Evolutionary conservation across 2,797 vertebrate genomes (phyloP).

Genomic region (Sebastes taczanowskii): DNA sequence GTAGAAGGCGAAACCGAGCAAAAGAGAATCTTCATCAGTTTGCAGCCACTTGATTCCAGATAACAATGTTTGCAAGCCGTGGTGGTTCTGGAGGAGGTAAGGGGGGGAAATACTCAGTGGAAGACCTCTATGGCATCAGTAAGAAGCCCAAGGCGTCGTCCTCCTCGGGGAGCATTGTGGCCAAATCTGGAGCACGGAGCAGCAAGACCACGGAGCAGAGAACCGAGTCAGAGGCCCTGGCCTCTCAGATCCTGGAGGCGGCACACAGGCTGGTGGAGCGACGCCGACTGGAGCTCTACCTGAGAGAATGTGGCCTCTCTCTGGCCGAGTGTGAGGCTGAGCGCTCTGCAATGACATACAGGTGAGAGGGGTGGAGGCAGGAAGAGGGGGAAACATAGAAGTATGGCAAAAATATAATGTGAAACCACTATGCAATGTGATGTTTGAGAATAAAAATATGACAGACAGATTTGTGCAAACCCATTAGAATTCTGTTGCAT

Average conservation of each 20-base stretch:
- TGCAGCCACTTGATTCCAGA: conserved; percentile 23
- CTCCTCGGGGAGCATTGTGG: conserved; percentile 59
- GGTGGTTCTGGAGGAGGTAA: conserved; percentile 75
- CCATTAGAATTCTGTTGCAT: background rate
- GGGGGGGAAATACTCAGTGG: conserved; percentile 84
- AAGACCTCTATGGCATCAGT: conserved; percentile 86
- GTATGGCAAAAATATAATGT: background rate
- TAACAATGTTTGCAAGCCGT: conserved; percentile 82
- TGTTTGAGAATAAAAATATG: background rate
- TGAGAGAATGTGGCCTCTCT: conserved; percentile 80
- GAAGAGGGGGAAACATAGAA: no score
- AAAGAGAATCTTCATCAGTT: conserved; percentile 31
- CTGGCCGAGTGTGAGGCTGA: conserved; percentile 74
- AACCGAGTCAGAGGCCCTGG: conserved; percentile 71
- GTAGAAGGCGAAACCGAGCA: conserved; percentile 34
- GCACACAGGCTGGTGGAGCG: conserved; percentile 80
- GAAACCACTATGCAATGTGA: background rate
- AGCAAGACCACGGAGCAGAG: conserved; percentile 61
- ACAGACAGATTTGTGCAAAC: background rate
- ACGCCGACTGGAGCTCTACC: conserved; percentile 80
- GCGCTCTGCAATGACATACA: conserved; percentile 83
- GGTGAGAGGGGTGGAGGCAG: conserved; percentile 64
- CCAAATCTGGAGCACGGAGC: conserved; percentile 65
- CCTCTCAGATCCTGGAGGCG: conserved; percentile 82
- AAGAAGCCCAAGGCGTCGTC: conserved; percentile 84